Evolutionary conservation across 2,888 invertebrate species (phyloP), one percentile per base, ranked within the genome.

Genomic region (Philonicus albiceps): DNA sequence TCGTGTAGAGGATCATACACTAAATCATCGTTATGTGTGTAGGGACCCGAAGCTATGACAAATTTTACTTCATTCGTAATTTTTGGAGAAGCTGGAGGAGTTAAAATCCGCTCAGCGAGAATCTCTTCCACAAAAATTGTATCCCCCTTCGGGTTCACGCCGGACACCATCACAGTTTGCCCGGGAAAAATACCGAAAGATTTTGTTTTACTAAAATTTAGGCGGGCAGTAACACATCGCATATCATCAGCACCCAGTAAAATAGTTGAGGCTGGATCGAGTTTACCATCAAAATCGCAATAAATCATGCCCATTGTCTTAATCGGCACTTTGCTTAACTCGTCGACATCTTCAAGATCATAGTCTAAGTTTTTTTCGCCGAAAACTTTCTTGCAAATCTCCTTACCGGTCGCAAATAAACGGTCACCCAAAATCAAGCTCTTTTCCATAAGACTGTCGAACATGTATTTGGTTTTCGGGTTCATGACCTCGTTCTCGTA

Each of bases 31-130:
- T 94, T 93, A 3, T 96, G 94, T 0, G 97, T 97, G 90, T 95
- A 98, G 0, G 98, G 98, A 0, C 98, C 98, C 31, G 96, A 94
- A 1, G 96, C 97, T 64, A 97, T 93, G 16, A 97, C 93, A 87
- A 98, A 92, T 89, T 95, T 94, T 81, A 96, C 88, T 88, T 93
- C 93, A 49, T 94, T 95, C 93, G 89, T 89, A 40, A 93, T 93
- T 90, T 92, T 91, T 86, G 92, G 93, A 86, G 91, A 93, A 89
- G 91, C 92, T 3, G 93, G 91, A 89, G 90, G 92, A 7, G 91
- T 90, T 37, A 93, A 91, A 27, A 92, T 90, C 1, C 94, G 94
- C 89, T 95, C 95, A 3, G 93, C 91, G 90, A 93, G 94, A 3
- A 97, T 91, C 89, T 95, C 94, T 40, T 95, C 94, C 0, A 95